Conservation (phyloP, 1,140 invertebrate species). For the Planococcus citri region DNA sequence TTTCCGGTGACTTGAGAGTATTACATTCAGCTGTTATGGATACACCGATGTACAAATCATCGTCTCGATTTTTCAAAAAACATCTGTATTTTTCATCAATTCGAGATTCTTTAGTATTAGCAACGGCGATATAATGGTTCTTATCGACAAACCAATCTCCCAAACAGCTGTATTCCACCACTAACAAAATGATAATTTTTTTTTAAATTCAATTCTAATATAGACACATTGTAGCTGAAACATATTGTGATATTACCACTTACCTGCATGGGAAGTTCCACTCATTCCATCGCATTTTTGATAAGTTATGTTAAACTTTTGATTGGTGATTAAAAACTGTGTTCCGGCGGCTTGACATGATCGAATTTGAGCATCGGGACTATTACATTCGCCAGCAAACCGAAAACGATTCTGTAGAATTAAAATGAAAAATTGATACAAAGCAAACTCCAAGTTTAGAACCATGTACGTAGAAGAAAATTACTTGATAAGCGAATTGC, state of each 20-base stretch:
- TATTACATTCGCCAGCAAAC: conserved; percentile 78
- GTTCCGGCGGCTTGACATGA: conserved; percentile 93
- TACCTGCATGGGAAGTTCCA: conserved; percentile 78
- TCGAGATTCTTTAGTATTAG: conserved; percentile 85
- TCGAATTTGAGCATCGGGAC: conserved; percentile 74
- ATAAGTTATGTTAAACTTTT: conserved; percentile 93
- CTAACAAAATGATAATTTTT: conserved; percentile 35
- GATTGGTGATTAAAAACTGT: conserved; percentile 90
- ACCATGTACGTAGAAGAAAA: not conserved
- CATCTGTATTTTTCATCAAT: conserved; percentile 88
- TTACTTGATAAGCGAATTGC: conserved; percentile 81
- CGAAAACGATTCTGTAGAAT: conserved; percentile 57
- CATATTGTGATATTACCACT: conserved; percentile 25
- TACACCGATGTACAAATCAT: conserved; percentile 77
- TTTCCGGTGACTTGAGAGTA: conserved; percentile 79
- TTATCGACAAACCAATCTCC: conserved; percentile 92
- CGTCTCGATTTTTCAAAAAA: conserved; percentile 86
- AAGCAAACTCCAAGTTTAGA: conserved; percentile 21
- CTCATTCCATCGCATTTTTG: conserved; percentile 70
- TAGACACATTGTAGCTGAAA: too few species aligned
- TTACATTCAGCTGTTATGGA: conserved; percentile 89
- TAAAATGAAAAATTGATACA: conserved; percentile 25
- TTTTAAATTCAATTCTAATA: not conserved
- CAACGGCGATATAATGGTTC: conserved; percentile 89
- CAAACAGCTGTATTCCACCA: conserved; percentile 83